These are phyloP conservation scores for Upupa epops DNA, from an alignment of 2,113 vertebrate genomes.

Conservation along the genomic window DNA sequence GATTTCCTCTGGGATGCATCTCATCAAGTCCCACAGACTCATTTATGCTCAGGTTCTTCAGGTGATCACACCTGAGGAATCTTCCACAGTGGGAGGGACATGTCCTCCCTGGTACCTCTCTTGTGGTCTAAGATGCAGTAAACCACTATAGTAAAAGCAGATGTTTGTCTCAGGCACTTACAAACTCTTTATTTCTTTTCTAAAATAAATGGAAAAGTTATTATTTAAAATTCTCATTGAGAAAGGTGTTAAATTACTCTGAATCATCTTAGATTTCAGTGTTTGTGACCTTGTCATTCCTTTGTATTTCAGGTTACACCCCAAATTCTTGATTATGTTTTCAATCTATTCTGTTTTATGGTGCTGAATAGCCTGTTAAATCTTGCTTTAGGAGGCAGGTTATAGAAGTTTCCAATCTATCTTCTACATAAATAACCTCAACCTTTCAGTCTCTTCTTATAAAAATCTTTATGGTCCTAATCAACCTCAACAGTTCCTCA, in stretches of 20 bases:
- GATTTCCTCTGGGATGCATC: too few relatives aligned
- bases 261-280: background rate
- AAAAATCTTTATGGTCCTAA: background rate
- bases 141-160: background rate
- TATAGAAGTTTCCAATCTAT: background rate
- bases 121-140: too few relatives aligned
- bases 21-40: too few relatives aligned
- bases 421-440: background rate
- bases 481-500: background rate
- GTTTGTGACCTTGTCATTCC: background rate
- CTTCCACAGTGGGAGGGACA: too few relatives aligned
- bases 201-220: background rate
- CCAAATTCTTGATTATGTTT: background rate
- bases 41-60: too few relatives aligned
- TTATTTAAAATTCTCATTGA: background rate
- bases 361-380: background rate
- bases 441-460: background rate
- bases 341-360: background rate
- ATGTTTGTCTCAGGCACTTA: background rate
- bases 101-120: too few relatives aligned
- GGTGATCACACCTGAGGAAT: too few relatives aligned
- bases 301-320: background rate
- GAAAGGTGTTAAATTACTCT: background rate
- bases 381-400: background rate
- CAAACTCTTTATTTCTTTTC: background rate